Percentiles rank a stretch among this genome's conserved stretches.
Conservation (phyloP, 2,113 vertebrate species). For the Excalfactoria chinensis region DNA sequence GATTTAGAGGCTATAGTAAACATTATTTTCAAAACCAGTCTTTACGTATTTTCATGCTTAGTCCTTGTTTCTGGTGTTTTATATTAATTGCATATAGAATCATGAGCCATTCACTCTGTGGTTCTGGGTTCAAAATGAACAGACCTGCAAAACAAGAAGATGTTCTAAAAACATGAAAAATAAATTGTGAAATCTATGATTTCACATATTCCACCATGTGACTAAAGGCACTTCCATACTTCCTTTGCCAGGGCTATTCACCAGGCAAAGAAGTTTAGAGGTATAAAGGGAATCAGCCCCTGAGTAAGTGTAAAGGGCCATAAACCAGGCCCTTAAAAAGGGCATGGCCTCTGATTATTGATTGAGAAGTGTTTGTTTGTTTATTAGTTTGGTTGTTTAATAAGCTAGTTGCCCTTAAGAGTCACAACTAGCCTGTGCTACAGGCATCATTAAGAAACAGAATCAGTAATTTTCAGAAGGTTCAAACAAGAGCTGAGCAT, state of each 20-base stretch:
- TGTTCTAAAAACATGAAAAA: neutral
- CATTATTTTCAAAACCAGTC: neutral
- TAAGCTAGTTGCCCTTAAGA: neutral
- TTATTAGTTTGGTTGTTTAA: neutral
- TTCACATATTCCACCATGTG: neutral
- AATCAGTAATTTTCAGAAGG: neutral
- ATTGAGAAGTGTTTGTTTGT: accelerated
- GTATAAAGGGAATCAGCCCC: neutral
- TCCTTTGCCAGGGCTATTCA: accelerated
- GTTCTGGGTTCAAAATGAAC: neutral
- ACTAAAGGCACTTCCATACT: no score
- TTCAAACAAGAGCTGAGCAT: neutral
- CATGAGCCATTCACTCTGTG: neutral
- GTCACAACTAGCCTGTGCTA: neutral
- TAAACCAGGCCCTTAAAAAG: neutral
- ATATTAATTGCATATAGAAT: neutral
- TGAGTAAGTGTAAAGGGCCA: neutral
- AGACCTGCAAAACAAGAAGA: neutral
- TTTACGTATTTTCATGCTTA: neutral
- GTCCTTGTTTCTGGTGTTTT: neutral
- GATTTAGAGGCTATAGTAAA: neutral
- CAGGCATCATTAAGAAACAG: neutral
- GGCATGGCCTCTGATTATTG: neutral
- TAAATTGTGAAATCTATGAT: accelerated
- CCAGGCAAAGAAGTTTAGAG: neutral